Conservation (phyloP, 2,888 invertebrate genomes). For the Ophioninae sp. region DNA sequence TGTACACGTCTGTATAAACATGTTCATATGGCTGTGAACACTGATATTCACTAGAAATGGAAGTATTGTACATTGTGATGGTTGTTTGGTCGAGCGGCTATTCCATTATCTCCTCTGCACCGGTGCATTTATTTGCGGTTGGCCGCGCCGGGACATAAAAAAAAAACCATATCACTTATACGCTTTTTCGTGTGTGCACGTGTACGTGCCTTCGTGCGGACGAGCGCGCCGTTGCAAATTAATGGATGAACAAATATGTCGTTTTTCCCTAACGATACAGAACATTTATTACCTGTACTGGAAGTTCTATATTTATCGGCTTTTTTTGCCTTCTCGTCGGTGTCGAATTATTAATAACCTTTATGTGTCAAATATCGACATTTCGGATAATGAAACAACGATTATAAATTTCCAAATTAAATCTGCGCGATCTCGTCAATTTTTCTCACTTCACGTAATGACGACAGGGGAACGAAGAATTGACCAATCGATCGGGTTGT, state of each 20-base stretch:
- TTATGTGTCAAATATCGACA: not conserved
- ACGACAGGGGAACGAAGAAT: not conserved
- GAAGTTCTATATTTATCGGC: constrained; percentile 1
- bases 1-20: not conserved
- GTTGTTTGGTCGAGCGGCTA: constrained; percentile 56
- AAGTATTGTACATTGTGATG: constrained; percentile 45
- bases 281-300: constrained; percentile 10
- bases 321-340: not conserved
- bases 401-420: not conserved
- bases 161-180: constrained; percentile 57
- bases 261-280: constrained; percentile 38
- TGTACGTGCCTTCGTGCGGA: constrained; percentile 6
- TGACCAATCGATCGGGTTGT: not conserved
- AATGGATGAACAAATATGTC: constrained; percentile 60
- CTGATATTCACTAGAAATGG: constrained; percentile 33
- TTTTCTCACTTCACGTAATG: not conserved
- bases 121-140: constrained; percentile 62
- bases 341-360: constrained; percentile 16
- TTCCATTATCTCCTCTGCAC: constrained; percentile 60
- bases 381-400: not conserved
- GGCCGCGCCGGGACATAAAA: constrained; percentile 54
- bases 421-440: not conserved
- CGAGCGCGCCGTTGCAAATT: constrained; percentile 49
- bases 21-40: constrained; percentile 7
- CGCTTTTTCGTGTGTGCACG: constrained; percentile 3